Base-by-base conservation (phyloP, 2,888 invertebrate genomes). In the Pharmacophagus antenor region DNA sequence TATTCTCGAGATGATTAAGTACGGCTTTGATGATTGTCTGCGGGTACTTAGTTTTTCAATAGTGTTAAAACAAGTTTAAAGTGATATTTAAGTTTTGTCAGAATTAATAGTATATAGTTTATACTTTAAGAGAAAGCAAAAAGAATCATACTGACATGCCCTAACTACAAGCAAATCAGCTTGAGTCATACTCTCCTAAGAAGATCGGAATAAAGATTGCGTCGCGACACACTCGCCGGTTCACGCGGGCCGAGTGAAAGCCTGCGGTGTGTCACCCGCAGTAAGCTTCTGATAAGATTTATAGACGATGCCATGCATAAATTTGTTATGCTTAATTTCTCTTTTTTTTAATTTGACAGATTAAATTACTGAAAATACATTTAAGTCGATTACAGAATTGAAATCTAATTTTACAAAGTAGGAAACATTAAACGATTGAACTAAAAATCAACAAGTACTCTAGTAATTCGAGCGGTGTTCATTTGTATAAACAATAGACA, bases 221-320 rank as follows among this genome's bases (percentile, higher is more conserved):
- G 27, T 21, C 27, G 47, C 22, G 27, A 31, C 44, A 27, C 20
- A 56, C 27, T 5, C 52, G 52, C 18, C 18, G 25, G 15, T 52
- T 48, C 27, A 53, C 51, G 46, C 18, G 44, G 15, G 15, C 15
- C 18, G 22, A 53, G 61, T 61, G 61, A 61, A 61, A 61, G 61
- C 57, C 41, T 42, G 25, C 10, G 18, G 22, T 52, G 42, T 56
- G 42, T 51, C 56, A 55, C 27, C 20, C 7, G 6, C 42, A 17
- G 20, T 37, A 42, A 60, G 55, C 52, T 56, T 56, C 55, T 56
- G 25, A 44, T 57, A 51, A 41, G 22, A 51, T 56, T 56, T 47
- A 52, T 56, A 50, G 50, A 21, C 23, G 46, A 8, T 8, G 42
- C 1, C 12, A 4, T 6, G 18, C 31, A 54, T 50, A 54, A 54